Evolutionary conservation across 2,797 vertebrate species (phyloP).

Genomic region (Miichthys miiuy): DNA sequence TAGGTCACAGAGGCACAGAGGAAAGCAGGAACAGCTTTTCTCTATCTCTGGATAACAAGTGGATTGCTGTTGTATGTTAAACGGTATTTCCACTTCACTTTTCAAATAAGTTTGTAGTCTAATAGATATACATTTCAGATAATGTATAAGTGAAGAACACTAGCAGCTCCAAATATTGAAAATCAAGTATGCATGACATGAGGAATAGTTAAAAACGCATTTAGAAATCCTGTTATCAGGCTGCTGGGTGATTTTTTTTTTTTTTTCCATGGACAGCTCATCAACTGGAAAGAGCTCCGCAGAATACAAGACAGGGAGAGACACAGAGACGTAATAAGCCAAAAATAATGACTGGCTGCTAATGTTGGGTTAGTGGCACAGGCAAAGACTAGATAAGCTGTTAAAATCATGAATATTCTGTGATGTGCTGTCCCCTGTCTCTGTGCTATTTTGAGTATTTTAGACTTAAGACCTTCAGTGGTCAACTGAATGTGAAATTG

Average conservation of each 20-base stretch:
- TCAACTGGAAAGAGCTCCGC: constrained; percentile 8
- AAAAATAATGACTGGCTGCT: constrained; percentile 11
- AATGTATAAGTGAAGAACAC: no score
- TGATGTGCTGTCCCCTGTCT: not conserved
- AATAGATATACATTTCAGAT: no score
- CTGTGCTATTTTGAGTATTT: not conserved
- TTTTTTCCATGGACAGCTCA: no score
- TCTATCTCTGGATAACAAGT: not conserved
- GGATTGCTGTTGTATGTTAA: not conserved
- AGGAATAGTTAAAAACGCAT: no score
- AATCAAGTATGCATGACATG: no score
- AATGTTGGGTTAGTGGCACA: not conserved
- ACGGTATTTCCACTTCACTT: not conserved
- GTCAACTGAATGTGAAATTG: constrained; percentile 11
- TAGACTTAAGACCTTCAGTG: not conserved
- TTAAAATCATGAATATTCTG: constrained; percentile 1
- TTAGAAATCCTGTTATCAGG: no score
- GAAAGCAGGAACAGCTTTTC: not conserved
- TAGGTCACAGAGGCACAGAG: not conserved
- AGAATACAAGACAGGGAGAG: not conserved
- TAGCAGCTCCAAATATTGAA: no score
- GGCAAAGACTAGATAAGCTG: not conserved
- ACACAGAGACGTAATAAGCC: not conserved
- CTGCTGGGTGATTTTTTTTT: no score
- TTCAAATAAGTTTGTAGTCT: not conserved